A percentile compares a stretch with the other conserved stretches of the same genome.
phyloP scores from a whole-genome alignment of 2,888 invertebrate genomes.

The Cryptus armator region DNA sequence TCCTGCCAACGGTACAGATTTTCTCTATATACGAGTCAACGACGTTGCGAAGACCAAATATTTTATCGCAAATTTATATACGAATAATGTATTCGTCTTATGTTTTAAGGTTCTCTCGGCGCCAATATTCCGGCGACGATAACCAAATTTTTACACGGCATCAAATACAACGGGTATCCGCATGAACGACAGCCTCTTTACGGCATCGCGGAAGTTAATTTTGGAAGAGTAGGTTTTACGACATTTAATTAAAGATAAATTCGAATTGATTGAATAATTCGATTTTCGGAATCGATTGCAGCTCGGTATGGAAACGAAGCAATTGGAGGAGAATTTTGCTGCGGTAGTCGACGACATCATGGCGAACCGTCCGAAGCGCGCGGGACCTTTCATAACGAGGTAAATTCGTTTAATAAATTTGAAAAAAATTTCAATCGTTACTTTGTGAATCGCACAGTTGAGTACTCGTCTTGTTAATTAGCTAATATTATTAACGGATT shows the following conservation, averaged over 20 bases:
- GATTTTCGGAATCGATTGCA: slow-evolving; percentile 82
- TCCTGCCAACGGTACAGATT: slow-evolving; percentile 83
- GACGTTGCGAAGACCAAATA: not conserved
- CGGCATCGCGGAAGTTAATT: slow-evolving; percentile 88
- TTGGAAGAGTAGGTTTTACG: slow-evolving; percentile 89
- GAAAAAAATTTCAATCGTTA: not conserved
- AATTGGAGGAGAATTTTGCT: slow-evolving; percentile 91
- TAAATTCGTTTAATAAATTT: slow-evolving; percentile 78
- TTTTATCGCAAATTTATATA: not conserved
- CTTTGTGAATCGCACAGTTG: not conserved
- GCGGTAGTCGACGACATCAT: slow-evolving; percentile 89
- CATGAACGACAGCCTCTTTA: slow-evolving; percentile 91
- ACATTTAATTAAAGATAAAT: not conserved
- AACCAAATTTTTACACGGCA: slow-evolving; percentile 89
- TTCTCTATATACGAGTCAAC: not conserved
- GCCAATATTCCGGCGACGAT: slow-evolving; percentile 88
- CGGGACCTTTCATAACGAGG: slow-evolving; percentile 90
- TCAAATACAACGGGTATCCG: slow-evolving; percentile 89
- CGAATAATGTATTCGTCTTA: slow-evolving; percentile 11
- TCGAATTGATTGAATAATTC: not conserved
- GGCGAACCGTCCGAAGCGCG: slow-evolving; percentile 88
- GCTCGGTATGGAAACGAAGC: slow-evolving; percentile 90
- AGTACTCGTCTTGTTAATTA: not conserved
- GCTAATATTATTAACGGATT: too few species aligned
- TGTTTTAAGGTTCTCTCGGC: slow-evolving; percentile 88